Evolutionary conservation across 2,113 vertebrate species (phyloP).

Genomic region (Protobothrops flavoviridis): DNA sequence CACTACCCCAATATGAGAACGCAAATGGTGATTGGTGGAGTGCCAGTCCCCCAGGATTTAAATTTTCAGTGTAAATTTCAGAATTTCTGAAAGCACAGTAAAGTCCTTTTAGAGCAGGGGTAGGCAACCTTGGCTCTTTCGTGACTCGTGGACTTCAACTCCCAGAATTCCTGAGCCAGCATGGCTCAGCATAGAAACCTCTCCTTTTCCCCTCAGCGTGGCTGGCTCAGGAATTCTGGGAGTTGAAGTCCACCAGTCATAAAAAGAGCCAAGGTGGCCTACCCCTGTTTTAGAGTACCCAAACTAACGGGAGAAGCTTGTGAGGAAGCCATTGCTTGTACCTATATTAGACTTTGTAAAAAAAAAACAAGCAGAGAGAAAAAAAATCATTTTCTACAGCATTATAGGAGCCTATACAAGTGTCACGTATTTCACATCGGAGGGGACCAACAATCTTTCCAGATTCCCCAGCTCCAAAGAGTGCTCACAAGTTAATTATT

Average conservation of each 20-base stretch:
- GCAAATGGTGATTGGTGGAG: background rate
- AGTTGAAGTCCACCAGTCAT: no score
- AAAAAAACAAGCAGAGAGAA: background rate
- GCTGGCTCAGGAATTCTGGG: no score
- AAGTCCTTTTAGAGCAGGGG: no score
- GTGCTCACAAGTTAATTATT: background rate
- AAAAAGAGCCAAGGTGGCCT: no score
- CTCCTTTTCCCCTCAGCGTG: no score
- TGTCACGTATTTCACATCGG: background rate
- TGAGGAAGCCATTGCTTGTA: background rate
- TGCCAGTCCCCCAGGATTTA: background rate
- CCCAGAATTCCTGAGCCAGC: no score
- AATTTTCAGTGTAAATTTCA: background rate
- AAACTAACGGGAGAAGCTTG: background rate
- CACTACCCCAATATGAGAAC: background rate
- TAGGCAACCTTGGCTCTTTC: no score
- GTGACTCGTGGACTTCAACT: no score
- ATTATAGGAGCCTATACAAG: background rate
- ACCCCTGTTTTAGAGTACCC: background rate
- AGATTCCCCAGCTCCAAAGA: background rate
- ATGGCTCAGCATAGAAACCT: no score
- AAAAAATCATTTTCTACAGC: background rate
- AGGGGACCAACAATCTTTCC: background rate
- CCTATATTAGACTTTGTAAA: background rate
- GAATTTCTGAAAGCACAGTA: background rate